Evolutionary conservation across 2,797 vertebrate genomes (phyloP).

Genomic region (Clarias laeviceps): DNA sequence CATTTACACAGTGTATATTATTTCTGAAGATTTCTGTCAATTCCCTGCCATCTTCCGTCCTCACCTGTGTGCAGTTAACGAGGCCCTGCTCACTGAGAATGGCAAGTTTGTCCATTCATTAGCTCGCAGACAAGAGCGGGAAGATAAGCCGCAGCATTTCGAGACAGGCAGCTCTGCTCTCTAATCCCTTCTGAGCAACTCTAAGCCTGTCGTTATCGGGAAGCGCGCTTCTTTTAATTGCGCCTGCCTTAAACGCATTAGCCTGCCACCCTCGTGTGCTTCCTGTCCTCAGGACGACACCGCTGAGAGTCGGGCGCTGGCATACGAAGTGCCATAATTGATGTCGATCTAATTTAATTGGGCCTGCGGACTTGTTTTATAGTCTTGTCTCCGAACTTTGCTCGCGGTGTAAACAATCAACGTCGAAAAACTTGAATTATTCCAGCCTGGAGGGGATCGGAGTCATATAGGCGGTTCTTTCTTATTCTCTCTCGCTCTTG

Average conservation of each 20-base stretch:
- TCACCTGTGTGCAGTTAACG: conserved; percentile 70
- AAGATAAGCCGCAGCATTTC: conserved; percentile 71
- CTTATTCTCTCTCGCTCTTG: not conserved
- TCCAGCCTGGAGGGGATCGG: conserved; percentile 32
- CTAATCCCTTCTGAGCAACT: conserved; percentile 79
- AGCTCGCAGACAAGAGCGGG: conserved; percentile 54
- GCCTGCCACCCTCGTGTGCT: conserved; percentile 65
- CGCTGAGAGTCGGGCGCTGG: conserved; percentile 58
- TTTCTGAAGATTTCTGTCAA: not conserved
- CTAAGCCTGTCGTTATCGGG: conserved; percentile 76
- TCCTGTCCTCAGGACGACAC: conserved; percentile 64
- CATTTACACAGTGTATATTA: not conserved
- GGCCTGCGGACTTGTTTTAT: conserved; percentile 53
- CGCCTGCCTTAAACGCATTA: conserved; percentile 81
- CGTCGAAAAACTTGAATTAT: conserved; percentile 50
- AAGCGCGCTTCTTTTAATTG: conserved; percentile 72
- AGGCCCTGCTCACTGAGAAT: conserved; percentile 64
- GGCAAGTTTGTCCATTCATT: conserved; percentile 69
- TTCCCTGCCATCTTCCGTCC: conserved; percentile 50
- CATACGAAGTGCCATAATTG: conserved; percentile 64
- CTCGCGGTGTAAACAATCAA: conserved; percentile 59
- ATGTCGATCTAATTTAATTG: conserved; percentile 71
- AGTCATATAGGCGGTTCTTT: not conserved
- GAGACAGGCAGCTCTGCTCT: conserved; percentile 76
- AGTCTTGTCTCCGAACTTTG: conserved; percentile 53